A percentile compares a stretch with the other conserved stretches of the same genome.
Conservation (phyloP, 2,888 invertebrate species). For the Alloplasta piceator region DNA sequence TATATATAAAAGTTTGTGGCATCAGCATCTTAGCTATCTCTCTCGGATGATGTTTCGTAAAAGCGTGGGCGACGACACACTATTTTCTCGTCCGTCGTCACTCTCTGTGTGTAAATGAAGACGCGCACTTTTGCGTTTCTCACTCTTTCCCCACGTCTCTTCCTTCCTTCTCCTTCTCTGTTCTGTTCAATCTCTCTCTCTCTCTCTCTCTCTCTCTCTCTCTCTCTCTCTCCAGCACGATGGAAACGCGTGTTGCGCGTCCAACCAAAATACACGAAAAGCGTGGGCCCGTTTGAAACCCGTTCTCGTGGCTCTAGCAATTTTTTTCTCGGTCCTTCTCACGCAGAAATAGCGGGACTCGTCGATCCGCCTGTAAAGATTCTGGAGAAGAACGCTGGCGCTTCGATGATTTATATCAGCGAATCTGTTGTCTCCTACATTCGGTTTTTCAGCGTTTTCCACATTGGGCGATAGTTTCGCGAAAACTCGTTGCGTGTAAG, state of each 20-base stretch:
- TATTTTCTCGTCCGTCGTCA: constrained; percentile 68
- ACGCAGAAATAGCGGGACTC: too few relatives aligned
- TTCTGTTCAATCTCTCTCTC: too few relatives aligned
- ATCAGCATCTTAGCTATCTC: constrained; percentile 32
- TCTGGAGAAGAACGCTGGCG: too few relatives aligned
- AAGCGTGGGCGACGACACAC: constrained; percentile 57
- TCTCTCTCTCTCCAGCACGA: background rate
- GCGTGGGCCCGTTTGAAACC: constrained; percentile 40
- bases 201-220: constrained; percentile 24
- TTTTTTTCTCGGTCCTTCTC: background rate
- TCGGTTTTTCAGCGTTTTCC: too few relatives aligned
- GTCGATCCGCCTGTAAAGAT: too few relatives aligned
- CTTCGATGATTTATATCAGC: too few relatives aligned
- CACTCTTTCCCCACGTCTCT: constrained; percentile 15
- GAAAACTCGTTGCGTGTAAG: too few relatives aligned
- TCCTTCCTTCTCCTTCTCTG: constrained; percentile 20
- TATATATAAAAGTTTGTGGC: background rate
- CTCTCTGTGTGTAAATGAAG: constrained; percentile 48
- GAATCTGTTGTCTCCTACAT: too few relatives aligned
- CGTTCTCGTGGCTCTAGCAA: constrained; percentile 10
- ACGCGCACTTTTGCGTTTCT: constrained; percentile 26
- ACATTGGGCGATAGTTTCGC: too few relatives aligned
- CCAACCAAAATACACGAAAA: constrained; percentile 58
- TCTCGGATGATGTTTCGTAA: constrained; percentile 41
- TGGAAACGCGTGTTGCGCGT: constrained; percentile 20